Conservation (phyloP, 2,797 vertebrate genomes). For the Ptychadena robeensis region DNA sequence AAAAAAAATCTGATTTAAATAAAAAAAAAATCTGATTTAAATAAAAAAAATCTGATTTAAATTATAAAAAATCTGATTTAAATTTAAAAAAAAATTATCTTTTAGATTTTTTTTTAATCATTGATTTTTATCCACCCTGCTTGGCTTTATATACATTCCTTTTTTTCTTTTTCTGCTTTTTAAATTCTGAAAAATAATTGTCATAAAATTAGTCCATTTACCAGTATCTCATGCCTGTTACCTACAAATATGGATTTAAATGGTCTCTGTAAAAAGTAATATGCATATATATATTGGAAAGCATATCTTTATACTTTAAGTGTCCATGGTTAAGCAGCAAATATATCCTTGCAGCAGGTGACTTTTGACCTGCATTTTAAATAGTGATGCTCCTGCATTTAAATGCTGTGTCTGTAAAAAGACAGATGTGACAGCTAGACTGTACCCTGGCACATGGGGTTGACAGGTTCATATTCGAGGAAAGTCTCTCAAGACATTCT, state of each 20-base stretch:
- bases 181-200: neutral
- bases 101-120: no score
- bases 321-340: neutral
- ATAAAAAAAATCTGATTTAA: no score
- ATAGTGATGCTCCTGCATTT: conserved; percentile 21
- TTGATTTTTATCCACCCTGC: no score
- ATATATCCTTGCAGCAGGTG: neutral
- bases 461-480: conserved; percentile 46
- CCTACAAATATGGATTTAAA: neutral
- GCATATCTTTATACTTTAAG: neutral
- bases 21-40: no score
- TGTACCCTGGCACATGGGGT: conserved; percentile 11
- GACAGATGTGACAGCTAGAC: conserved; percentile 44
- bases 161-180: neutral
- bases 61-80: no score
- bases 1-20: no score
- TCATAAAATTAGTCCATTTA: neutral
- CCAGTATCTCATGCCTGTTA: neutral
- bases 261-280: neutral
- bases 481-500: conserved; percentile 22
- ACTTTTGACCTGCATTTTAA: conserved; percentile 22
- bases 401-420: conserved; percentile 38
- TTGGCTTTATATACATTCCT: neutral
- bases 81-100: no score
- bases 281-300: neutral